Conservation (phyloP, 2,797 vertebrate genomes). For the Sardinella longiceps region DNA sequence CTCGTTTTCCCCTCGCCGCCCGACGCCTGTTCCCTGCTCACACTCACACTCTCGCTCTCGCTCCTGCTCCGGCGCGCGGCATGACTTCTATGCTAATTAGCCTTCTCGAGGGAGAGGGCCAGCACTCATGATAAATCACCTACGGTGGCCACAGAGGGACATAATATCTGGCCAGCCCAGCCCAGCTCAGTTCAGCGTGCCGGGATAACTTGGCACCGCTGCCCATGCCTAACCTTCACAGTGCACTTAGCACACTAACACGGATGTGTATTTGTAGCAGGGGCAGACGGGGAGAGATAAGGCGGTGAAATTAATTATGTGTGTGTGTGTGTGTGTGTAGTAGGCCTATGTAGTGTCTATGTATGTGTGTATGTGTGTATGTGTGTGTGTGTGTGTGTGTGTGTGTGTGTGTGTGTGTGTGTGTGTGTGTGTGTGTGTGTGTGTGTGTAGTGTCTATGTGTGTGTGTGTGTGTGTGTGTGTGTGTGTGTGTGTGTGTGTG, state of each 20-base stretch:
- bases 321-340: background rate
- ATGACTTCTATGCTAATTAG: background rate
- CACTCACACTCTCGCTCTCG: too few species aligned
- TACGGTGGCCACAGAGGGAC: slow-evolving; percentile 9
- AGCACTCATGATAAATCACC: background rate
- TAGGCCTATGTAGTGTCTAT: too few species aligned
- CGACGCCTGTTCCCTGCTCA: too few species aligned
- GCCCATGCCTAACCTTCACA: background rate
- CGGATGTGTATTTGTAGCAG: background rate
- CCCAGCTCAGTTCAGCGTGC: too few species aligned
- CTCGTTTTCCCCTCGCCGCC: background rate
- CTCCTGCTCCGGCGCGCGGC: background rate
- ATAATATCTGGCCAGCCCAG: background rate
- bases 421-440: background rate
- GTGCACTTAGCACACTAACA: background rate
- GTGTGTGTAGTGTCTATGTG: background rate
- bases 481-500: background rate
- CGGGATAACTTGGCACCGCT: background rate
- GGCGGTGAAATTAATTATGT: background rate
- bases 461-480: background rate
- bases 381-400: background rate
- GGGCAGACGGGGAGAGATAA: background rate
- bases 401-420: background rate
- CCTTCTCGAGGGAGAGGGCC: background rate
- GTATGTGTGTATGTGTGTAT: background rate